These are phyloP conservation scores for Cyanocitta stelleri DNA, from an alignment of 2,113 vertebrate species.

Conservation along the genomic window DNA sequence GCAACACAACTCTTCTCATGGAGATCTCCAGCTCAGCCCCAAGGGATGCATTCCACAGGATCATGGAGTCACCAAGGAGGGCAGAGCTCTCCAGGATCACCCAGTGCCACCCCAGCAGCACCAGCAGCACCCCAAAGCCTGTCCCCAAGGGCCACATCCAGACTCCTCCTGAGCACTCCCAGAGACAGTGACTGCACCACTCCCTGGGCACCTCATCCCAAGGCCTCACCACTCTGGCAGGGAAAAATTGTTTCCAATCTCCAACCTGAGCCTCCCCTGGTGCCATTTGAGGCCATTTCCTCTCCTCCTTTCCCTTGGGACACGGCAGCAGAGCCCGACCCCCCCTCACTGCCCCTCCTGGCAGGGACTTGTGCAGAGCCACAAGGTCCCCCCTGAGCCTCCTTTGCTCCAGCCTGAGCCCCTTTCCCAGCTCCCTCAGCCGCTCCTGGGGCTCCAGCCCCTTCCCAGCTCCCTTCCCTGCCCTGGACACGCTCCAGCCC, in stretches of 20 bases:
- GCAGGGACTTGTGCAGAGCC: background rate
- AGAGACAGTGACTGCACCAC: background rate
- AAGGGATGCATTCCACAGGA: background rate
- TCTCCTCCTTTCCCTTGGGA: background rate
- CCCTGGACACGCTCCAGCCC: background rate
- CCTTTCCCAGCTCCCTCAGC: background rate
- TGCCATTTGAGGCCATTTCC: background rate
- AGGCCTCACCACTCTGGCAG: no score
- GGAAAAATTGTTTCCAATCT: no score
- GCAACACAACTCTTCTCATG: background rate
- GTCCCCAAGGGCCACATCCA: background rate
- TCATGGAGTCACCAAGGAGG: rapidly evolving
- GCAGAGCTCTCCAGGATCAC: rapidly evolving
- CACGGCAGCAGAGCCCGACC: no score
- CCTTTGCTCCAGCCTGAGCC: background rate
- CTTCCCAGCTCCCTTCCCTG: background rate
- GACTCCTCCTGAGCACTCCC: background rate
- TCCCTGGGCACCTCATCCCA: no score
- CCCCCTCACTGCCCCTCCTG: background rate
- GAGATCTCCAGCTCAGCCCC: background rate
- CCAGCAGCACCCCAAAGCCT: background rate
- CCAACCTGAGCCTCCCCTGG: background rate
- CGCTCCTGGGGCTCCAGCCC: background rate
- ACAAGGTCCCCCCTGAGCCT: background rate
- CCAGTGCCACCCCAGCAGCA: background rate